A percentile compares a stretch with the other conserved stretches of the same genome.
phyloP scores from a whole-genome alignment of 2,113 vertebrate species.

The Mobula birostris region DNA sequence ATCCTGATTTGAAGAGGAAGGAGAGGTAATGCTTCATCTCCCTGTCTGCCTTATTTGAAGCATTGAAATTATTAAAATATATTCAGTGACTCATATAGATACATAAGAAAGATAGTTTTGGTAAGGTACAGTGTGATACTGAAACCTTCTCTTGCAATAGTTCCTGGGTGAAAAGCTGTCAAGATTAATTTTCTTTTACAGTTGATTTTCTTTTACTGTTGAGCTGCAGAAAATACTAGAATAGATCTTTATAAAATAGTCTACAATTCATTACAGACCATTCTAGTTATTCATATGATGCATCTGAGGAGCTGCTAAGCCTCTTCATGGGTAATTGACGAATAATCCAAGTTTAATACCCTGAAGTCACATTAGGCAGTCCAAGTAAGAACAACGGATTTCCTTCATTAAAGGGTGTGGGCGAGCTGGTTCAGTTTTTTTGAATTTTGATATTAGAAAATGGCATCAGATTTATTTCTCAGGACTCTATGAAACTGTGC shows the following conservation, averaged over 20 bases:
- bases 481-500: not conserved
- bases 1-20: not conserved
- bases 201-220: not conserved
- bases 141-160: not conserved
- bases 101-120: not conserved
- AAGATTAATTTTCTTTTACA: not conserved
- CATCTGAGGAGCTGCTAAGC: not conserved
- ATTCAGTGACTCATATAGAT: not conserved
- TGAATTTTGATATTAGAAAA: not conserved
- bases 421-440: not conserved
- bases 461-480: not conserved
- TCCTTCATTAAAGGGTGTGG: not conserved
- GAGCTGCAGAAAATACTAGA: not conserved
- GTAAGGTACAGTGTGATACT: not conserved
- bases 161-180: not conserved
- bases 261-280: not conserved
- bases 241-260: not conserved
- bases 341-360: not conserved
- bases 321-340: not conserved
- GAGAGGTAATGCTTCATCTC: not conserved
- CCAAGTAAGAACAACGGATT: not conserved
- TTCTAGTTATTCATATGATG: not conserved
- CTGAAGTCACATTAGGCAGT: not conserved
- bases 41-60: not conserved
- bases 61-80: not conserved